These are phyloP conservation scores for Tineola bisselliella DNA, from an alignment of 2,888 invertebrate species.

Conservation along the genomic window DNA sequence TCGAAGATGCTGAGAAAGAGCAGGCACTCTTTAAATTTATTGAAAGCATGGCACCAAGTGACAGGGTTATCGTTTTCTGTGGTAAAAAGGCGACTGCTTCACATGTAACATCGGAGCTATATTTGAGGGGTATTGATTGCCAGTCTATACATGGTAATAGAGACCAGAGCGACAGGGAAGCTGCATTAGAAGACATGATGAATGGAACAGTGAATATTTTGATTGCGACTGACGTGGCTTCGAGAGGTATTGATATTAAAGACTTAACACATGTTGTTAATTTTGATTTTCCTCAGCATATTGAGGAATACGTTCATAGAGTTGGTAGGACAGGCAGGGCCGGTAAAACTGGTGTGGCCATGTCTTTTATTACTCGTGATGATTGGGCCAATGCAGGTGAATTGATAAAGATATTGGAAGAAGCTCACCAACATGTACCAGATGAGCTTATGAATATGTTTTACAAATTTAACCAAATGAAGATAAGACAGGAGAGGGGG, in stretches of 20 bases:
- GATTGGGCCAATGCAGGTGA: slow-evolving; percentile 88
- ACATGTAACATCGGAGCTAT: slow-evolving; percentile 82
- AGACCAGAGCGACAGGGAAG: slow-evolving; percentile 81
- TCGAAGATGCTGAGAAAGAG: slow-evolving; percentile 77
- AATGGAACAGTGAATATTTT: slow-evolving; percentile 82
- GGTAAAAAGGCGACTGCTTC: slow-evolving; percentile 87
- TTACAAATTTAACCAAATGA: slow-evolving; percentile 75
- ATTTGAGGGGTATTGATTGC: slow-evolving; percentile 73
- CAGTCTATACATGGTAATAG: slow-evolving; percentile 91
- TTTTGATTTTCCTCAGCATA: slow-evolving; percentile 91
- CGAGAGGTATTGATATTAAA: slow-evolving; percentile 91
- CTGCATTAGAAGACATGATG: slow-evolving; percentile 85
- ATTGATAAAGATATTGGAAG: slow-evolving; percentile 85
- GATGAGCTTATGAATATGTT: slow-evolving; percentile 80
- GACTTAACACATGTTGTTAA: slow-evolving; percentile 92
- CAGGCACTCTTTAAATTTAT: slow-evolving; percentile 75
- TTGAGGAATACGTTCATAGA: slow-evolving; percentile 95
- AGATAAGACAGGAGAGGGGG: slow-evolving; percentile 68
- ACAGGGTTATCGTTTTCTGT: slow-evolving; percentile 92
- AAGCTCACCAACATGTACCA: slow-evolving; percentile 87
- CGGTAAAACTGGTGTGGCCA: slow-evolving; percentile 83
- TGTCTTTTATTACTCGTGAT: slow-evolving; percentile 80
- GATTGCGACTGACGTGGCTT: slow-evolving; percentile 95
- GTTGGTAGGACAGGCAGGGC: slow-evolving; percentile 95
- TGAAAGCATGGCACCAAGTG: slow-evolving; percentile 72